Evolutionary conservation across 2,888 invertebrate genomes (phyloP), one percentile per base, ranked within the genome.

Genomic region (Epinotia ramella): DNA sequence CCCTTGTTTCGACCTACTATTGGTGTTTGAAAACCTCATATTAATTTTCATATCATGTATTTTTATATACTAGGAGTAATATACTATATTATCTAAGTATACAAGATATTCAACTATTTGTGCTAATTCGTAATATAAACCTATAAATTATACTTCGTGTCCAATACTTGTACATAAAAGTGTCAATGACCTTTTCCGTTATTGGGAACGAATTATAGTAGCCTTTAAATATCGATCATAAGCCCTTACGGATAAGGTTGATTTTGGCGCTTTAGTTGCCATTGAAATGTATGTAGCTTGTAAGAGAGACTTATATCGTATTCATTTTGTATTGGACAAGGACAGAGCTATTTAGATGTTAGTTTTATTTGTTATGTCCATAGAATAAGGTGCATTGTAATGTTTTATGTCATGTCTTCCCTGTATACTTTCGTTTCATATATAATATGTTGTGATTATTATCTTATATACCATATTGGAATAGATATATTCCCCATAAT

Each of bases 311-410:
- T 44, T 57, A 7, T 64, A 28, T 46, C 13, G 40, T 20, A 59
- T 59, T 64, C 69, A 69, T 69, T 69, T 69, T 69, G 69, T 74
- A 74, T 74, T 74, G n/a, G 74, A 57, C 69, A 69, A 69, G 49
- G 13, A 33, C 20, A 74, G 40, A 40, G 56, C 11, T 64, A 71
- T 2, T 9, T 28, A 33, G 2, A 13, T 20, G n/a, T 40, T 16
- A 28, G 56, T 33, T 56, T 33, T 40, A 12, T 67, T 57, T 57
- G 18, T 57, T 66, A 66, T n/a, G n/a, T 24, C 59, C 4, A n/a
- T 62, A 33, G 3, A 18, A n/a, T 44, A 63, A 2, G 62, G 16
- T 16, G 12, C 33, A 62, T 28, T 20, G 24, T 59, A 12, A 5
- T 28, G 16, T n/a, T 53, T 53, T 33, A 11, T 57, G 56, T 40